Percentiles rank a stretch among this genome's conserved stretches.
Conservation (phyloP, 2,888 invertebrate genomes). For the Toxonevra muliebris region DNA sequence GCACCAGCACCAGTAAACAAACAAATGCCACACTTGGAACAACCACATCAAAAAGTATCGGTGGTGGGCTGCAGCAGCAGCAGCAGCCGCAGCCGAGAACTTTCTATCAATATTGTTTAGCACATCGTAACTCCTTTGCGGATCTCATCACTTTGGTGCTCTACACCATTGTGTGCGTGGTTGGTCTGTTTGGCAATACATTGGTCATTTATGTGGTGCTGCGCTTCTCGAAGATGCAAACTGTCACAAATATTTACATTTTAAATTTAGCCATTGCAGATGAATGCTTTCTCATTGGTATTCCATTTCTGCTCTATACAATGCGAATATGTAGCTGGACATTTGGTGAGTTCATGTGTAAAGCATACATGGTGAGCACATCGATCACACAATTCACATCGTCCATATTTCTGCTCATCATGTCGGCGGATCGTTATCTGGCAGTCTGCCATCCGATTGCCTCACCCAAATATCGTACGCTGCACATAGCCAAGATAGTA, state of each 20-base stretch:
- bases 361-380: constrained; percentile 90
- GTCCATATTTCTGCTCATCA: constrained; percentile 89
- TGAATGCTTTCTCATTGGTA: constrained; percentile 89
- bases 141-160: constrained; percentile 75
- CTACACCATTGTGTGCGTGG: constrained; percentile 84
- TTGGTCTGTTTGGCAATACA: constrained; percentile 89
- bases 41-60: too few relatives aligned
- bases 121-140: constrained; percentile 69
- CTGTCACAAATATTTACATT: constrained; percentile 93
- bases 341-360: constrained; percentile 88
- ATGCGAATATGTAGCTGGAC: constrained; percentile 82
- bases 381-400: constrained; percentile 94
- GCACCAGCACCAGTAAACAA: too few relatives aligned
- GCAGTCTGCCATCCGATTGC: constrained; percentile 94
- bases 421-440: constrained; percentile 92
- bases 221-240: constrained; percentile 94
- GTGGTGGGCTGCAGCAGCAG: too few relatives aligned
- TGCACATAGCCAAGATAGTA: constrained; percentile 84
- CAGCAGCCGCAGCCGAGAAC: constrained; percentile 9
- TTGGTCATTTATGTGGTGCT: constrained; percentile 90
- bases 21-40: too few relatives aligned
- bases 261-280: constrained; percentile 92
- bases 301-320: constrained; percentile 89
- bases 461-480: constrained; percentile 84
- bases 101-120: constrained; percentile 65